Conservation (phyloP, 2,113 vertebrate species). For the Sylvia atricapilla region DNA sequence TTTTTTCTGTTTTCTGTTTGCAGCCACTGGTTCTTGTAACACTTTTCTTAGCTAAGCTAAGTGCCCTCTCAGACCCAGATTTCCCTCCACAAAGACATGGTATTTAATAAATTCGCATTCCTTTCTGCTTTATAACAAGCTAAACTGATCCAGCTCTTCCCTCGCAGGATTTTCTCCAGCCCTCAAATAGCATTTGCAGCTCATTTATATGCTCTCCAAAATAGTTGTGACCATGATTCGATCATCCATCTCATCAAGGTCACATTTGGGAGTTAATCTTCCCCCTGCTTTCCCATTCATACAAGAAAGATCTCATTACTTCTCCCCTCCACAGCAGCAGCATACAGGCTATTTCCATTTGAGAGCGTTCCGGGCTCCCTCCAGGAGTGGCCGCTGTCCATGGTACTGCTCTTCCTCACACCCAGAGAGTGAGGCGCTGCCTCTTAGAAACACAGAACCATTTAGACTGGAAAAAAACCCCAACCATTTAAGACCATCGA, state of each 20-base stretch:
- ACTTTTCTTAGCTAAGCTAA: not conserved
- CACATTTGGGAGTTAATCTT: not conserved
- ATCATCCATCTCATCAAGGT: not conserved
- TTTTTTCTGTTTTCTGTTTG: not conserved
- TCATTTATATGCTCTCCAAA: not conserved
- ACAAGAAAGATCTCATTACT: not conserved
- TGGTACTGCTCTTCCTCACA: not conserved
- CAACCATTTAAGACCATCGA: not conserved
- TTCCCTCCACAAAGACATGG: not conserved
- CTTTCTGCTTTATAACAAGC: not conserved
- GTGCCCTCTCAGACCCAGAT: not conserved
- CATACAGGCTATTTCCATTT: fast-evolving
- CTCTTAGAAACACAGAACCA: too few relatives aligned
- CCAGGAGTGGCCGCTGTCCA: fast-evolving
- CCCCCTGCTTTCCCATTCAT: not conserved
- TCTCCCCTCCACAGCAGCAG: not conserved
- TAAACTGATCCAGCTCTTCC: not conserved
- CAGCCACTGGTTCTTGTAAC: not conserved
- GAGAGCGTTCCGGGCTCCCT: fast-evolving
- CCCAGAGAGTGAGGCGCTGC: fast-evolving
- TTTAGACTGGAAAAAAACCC: not conserved
- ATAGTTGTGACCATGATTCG: not conserved
- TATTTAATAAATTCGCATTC: not conserved
- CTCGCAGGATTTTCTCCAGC: not conserved
- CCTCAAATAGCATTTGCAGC: not conserved